Evolutionary conservation across 2,113 vertebrate genomes (phyloP).

Genomic region (Semnopithecus entellus): DNA sequence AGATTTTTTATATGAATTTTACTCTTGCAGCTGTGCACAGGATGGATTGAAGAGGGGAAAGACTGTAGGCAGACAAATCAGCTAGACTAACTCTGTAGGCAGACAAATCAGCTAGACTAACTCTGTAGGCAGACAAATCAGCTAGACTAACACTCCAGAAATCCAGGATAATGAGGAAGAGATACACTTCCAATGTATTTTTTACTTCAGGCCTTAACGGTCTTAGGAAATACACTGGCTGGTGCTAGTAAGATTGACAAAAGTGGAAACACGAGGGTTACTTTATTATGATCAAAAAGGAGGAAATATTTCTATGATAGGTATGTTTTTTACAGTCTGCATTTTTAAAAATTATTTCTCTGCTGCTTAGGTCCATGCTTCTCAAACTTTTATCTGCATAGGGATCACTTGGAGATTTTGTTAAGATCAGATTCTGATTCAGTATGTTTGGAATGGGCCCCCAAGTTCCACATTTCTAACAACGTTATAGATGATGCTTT

Average conservation of each 20-base stretch:
- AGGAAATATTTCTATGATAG: neutral
- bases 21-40: neutral
- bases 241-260: neutral
- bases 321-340: neutral
- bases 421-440: neutral
- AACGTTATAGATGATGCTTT: neutral
- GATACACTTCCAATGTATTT: neutral
- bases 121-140: neutral
- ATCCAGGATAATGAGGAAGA: neutral
- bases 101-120: neutral
- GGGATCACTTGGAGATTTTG: neutral
- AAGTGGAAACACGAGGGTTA: neutral
- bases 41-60: neutral
- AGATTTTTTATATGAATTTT: neutral
- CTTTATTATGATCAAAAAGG: neutral
- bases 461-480: neutral
- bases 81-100: neutral
- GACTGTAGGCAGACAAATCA: neutral
- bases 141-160: neutral
- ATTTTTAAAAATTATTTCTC: neutral
- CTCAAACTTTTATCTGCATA: neutral
- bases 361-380: neutral
- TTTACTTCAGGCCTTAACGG: neutral
- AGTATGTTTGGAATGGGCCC: neutral
- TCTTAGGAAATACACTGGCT: neutral